Base-by-base conservation (phyloP, 2,113 vertebrate species). In the Propithecus coquereli region DNA sequence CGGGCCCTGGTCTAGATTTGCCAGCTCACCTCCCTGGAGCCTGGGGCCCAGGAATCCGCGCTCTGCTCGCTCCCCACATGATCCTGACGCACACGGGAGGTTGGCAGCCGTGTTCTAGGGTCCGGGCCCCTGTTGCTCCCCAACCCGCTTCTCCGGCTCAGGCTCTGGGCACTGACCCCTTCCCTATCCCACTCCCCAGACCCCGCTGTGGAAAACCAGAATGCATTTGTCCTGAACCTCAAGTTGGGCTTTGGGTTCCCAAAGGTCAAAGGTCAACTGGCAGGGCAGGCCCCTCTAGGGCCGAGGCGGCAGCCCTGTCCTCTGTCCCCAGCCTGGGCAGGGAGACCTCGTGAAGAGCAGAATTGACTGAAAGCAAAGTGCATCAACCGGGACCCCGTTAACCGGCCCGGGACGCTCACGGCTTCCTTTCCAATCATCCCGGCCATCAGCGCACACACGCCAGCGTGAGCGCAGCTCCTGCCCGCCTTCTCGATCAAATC, bases 171-270 rank as follows among this genome's bases (percentile, higher is more conserved):
- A 50, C 68, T 6, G 8, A 13, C 45, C 68, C 7, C 13, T 12
- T 34, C 40, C 50, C 54, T 34, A 8, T 4, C 11, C 13, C 2
- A 2, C 14, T 7, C 50, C 71, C 50, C 4, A 30, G 4, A 16
- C n/a, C 50, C 34, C 10, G 13, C 11, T 10, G 16, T 20, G 87
- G 76, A 66, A 94, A 73, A 65, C 4, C 61, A 3, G n/a, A 50
- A 84, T 87, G 96, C 88, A 91, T 88, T 90, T 91, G 84, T 97
- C 91, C 80, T 79, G 66, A 91, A 84, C 81, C 47, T 83, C 94
- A 37, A 61, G n/a, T 3, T 0, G 73, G 71, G 92, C 47, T 54
- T 45, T 79, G 12, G 88, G 1, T 68, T 79, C 68, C 34, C 23
- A 63, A 82, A 73, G 65, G 61, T 37, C 63, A 66, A 5, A 73